Conservation (phyloP, 1,140 invertebrate genomes). For the Apis laboriosa region DNA sequence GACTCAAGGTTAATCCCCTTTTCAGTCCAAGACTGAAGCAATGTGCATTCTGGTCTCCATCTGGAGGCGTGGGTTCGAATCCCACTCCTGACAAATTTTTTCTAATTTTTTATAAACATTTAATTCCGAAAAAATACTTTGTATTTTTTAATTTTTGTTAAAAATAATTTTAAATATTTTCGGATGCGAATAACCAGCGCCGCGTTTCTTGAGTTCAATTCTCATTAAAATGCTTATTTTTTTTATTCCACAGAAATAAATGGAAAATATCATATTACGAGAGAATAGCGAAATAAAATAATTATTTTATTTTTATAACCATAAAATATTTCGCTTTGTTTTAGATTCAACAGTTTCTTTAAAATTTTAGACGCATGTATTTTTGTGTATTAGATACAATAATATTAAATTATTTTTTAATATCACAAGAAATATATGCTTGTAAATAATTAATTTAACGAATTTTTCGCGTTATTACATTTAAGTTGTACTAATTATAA, state of each 20-base stretch:
- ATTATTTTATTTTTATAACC: neutral
- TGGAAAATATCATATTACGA: neutral
- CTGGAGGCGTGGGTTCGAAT: conserved; percentile 69
- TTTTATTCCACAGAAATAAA: neutral
- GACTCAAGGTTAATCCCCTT: conserved; percentile 66
- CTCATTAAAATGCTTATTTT: conserved; percentile 28
- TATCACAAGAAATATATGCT: neutral
- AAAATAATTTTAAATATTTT: neutral
- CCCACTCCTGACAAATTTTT: conserved; percentile 67
- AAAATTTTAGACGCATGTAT: neutral
- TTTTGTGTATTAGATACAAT: neutral
- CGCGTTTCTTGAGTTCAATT: conserved; percentile 46
- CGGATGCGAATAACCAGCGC: too few species aligned
- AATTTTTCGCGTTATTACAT: too few species aligned
- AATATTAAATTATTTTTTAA: neutral
- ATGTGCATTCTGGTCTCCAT: conserved; percentile 66
- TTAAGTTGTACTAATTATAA: too few species aligned
- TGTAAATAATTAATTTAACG: too few species aligned
- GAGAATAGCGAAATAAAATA: neutral
- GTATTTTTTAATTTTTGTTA: neutral
- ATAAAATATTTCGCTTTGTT: neutral
- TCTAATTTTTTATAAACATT: conserved; percentile 17
- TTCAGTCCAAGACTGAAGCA: conserved; percentile 53
- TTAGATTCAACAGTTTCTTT: too few species aligned
- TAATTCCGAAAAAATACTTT: neutral